Conservation (phyloP, 2,797 vertebrate species). For the Tauraco hartlaubi region DNA sequence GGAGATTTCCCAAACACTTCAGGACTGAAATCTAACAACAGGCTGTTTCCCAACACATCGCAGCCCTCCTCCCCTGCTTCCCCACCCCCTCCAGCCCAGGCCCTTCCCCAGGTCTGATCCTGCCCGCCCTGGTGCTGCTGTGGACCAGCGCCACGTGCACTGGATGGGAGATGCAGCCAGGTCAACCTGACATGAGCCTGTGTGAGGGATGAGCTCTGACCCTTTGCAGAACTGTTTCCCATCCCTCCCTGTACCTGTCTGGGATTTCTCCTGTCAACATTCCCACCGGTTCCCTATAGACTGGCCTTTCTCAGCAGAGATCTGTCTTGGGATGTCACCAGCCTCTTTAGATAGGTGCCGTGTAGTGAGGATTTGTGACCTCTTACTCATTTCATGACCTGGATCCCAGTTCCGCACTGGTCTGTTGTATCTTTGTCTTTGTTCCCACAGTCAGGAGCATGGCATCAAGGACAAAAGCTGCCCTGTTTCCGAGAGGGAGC, state of each 20-base stretch:
- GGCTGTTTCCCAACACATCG: slow-evolving; percentile 64
- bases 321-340: slow-evolving; percentile 26
- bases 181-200: background rate
- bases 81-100: background rate
- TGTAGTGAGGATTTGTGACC: background rate
- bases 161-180: background rate
- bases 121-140: background rate
- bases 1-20: slow-evolving; percentile 70
- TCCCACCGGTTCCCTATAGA: background rate
- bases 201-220: background rate
- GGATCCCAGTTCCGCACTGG: background rate
- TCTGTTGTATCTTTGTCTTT: background rate
- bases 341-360: slow-evolving; percentile 19
- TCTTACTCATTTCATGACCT: background rate
- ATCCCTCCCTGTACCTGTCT: slow-evolving; percentile 12
- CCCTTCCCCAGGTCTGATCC: rapidly evolving
- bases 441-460: background rate
- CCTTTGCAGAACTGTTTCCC: slow-evolving; percentile 4
- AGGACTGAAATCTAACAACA: slow-evolving; percentile 64
- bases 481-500: background rate
- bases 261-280: slow-evolving; percentile 37
- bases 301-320: slow-evolving; percentile 29
- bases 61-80: background rate
- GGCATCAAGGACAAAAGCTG: background rate
- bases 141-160: background rate